phyloP scores from a whole-genome alignment of 2,888 invertebrate genomes.

The Lycocerus yunnanus region DNA sequence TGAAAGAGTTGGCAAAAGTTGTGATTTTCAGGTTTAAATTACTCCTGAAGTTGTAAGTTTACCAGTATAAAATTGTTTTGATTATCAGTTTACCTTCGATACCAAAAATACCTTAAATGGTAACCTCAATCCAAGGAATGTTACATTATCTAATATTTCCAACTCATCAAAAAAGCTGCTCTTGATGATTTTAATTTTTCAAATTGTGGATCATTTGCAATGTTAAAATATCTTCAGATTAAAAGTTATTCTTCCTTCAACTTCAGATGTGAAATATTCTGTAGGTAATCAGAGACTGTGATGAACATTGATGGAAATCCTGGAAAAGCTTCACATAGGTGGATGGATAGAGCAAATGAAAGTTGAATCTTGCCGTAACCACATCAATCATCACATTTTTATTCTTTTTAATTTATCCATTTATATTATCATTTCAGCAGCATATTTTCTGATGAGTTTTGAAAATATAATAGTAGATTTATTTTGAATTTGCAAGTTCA shows the following conservation, averaged over 20 bases:
- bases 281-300: neutral
- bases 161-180: constrained; percentile 31
- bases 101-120: neutral
- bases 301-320: neutral
- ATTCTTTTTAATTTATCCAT: neutral
- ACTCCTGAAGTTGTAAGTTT: neutral
- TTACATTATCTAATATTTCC: constrained; percentile 9
- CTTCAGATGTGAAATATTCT: neutral
- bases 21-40: neutral
- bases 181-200: neutral
- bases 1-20: neutral
- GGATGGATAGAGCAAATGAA: neutral
- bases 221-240: neutral
- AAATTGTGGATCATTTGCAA: neutral
- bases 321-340: neutral
- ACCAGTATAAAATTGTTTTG: neutral
- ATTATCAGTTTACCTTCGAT: neutral
- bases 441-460: constrained; percentile 33
- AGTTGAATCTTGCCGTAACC: neutral
- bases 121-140: neutral
- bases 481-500: constrained; percentile 7
- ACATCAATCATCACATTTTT: neutral
- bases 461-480: neutral
- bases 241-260: neutral
- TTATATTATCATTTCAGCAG: constrained; percentile 17